Evolutionary conservation across 2,113 vertebrate genomes (phyloP).

Genomic region (Phalacrocorax pelagicus): DNA sequence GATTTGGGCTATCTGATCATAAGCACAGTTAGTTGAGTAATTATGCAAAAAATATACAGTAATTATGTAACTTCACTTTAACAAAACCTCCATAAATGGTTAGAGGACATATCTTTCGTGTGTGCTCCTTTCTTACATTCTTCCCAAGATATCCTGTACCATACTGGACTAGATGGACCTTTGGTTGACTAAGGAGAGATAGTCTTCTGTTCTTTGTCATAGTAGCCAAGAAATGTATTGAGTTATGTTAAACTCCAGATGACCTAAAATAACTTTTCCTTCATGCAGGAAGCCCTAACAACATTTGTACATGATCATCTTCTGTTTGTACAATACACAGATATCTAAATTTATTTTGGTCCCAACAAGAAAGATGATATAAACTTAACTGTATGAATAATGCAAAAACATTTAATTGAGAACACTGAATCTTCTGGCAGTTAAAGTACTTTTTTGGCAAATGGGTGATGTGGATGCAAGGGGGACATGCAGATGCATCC

Average conservation of each 20-base stretch:
- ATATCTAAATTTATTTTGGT: background rate
- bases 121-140: background rate
- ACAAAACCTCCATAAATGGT: background rate
- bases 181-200: background rate
- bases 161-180: background rate
- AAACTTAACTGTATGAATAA: background rate
- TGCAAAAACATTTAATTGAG: background rate
- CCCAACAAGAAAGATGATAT: background rate
- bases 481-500: background rate
- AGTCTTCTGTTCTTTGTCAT: background rate
- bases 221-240: background rate
- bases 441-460: background rate
- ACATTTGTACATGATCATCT: background rate
- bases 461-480: background rate
- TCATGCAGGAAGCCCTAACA: background rate
- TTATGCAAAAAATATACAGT: background rate
- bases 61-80: background rate
- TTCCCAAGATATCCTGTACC: background rate
- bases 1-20: background rate
- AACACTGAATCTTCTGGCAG: background rate
- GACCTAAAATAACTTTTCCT: background rate
- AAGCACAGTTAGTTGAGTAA: background rate
- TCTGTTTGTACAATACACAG: rapidly evolving
- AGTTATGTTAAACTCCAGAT: background rate
- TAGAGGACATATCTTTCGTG: background rate